These are phyloP conservation scores for Orientallactaga sibirica DNA, from an alignment of 2,797 vertebrate species.

Conservation along the genomic window DNA sequence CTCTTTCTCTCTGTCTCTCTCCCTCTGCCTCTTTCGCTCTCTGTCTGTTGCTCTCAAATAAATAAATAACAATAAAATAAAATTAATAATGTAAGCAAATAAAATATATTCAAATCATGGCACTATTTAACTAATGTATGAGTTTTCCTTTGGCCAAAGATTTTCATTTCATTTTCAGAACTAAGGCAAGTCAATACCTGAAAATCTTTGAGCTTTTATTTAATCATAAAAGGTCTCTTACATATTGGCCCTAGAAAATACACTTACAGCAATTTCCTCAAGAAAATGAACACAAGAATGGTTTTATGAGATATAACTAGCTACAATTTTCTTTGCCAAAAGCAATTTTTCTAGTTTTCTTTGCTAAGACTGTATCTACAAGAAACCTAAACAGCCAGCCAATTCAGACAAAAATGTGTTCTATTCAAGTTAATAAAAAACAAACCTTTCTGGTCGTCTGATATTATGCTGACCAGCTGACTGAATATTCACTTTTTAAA, in stretches of 20 bases:
- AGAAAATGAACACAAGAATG: constrained; percentile 81
- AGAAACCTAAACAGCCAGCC: constrained; percentile 73
- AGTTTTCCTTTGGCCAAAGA: constrained; percentile 60
- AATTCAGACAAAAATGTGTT: constrained; percentile 70
- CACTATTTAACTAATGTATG: constrained; percentile 55
- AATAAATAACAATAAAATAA: neutral
- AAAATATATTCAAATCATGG: constrained; percentile 64
- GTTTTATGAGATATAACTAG: constrained; percentile 78
- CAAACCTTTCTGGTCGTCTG: neutral
- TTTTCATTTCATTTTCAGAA: constrained; percentile 72
- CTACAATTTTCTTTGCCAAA: constrained; percentile 78
- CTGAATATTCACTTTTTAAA: neutral
- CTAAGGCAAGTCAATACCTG: constrained; percentile 63
- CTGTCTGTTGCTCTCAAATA: too few species aligned
- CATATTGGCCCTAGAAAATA: constrained; percentile 72
- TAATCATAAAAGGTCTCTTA: constrained; percentile 78
- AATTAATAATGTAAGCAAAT: too few species aligned
- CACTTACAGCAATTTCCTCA: constrained; percentile 77
- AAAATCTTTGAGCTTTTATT: constrained; percentile 77
- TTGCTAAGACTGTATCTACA: constrained; percentile 74
- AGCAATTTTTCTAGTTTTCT: constrained; percentile 79
- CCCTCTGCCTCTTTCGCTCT: too few species aligned
- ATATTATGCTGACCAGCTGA: constrained; percentile 3
- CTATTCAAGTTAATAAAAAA: constrained; percentile 65
- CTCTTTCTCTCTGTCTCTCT: too few species aligned